phyloP scores from a whole-genome alignment of 2,113 vertebrate genomes.

The Noctilio leporinus region DNA sequence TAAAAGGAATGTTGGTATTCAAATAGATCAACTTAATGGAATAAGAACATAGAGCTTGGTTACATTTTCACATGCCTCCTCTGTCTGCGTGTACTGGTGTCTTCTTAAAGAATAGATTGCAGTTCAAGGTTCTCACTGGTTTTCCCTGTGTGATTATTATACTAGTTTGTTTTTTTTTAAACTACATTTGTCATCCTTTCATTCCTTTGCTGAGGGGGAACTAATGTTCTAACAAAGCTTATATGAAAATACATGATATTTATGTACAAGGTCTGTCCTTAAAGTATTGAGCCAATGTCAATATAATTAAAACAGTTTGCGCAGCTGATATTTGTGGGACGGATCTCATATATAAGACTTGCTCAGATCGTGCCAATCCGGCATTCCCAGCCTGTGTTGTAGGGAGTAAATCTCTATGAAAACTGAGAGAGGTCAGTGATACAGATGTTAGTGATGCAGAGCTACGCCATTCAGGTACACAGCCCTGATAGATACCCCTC shows the following conservation, averaged over 20 bases:
- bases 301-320: too few relatives aligned
- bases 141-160: not conserved
- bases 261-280: too few relatives aligned
- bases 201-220: constrained; percentile 11
- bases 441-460: not conserved
- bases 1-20: not conserved
- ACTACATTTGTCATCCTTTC: not conserved
- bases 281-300: too few relatives aligned
- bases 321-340: too few relatives aligned
- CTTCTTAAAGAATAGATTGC: not conserved
- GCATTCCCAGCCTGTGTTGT: not conserved
- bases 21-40: not conserved
- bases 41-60: not conserved
- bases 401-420: not conserved
- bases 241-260: not conserved
- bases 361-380: not conserved
- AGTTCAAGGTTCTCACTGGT: not conserved
- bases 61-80: not conserved
- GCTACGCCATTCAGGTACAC: not conserved
- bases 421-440: not conserved
- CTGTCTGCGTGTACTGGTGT: not conserved
- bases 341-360: not conserved
- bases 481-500: too few relatives aligned
- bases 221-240: not conserved
- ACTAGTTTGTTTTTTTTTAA: not conserved